phyloP scores from a whole-genome alignment of 64 coral and sea anemone species.

The Anthopleura sola region DNA sequence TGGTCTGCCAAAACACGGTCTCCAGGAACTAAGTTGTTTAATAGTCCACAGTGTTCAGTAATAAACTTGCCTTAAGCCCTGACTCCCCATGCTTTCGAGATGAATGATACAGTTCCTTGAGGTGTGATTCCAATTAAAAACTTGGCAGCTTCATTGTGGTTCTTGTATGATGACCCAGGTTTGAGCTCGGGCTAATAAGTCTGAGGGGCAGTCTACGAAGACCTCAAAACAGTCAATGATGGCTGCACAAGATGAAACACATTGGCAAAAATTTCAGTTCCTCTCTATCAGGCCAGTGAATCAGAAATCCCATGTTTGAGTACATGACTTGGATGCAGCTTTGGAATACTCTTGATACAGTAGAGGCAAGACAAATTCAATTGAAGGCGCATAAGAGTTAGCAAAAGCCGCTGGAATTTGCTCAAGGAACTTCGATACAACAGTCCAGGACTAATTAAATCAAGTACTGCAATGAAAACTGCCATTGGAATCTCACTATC shows the following conservation, averaged over 20 bases:
- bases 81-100: constrained; percentile 32
- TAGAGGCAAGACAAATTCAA: constrained; percentile 16
- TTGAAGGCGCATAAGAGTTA: constrained; percentile 36
- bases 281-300: constrained; percentile 43
- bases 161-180: constrained; percentile 32
- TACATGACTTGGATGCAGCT: constrained; percentile 18
- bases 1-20: constrained; percentile 27
- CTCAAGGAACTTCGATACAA: neutral
- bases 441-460: neutral
- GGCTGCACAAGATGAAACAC: constrained; percentile 22
- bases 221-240: constrained; percentile 55
- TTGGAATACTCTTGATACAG: constrained; percentile 20
- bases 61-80: constrained; percentile 20
- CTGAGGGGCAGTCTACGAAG: constrained; percentile 20
- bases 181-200: constrained; percentile 24
- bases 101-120: constrained; percentile 30
- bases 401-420: constrained; percentile 54
- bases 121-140: constrained; percentile 33
- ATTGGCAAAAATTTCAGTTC: constrained; percentile 27
- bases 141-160: constrained; percentile 26
- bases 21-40: constrained; percentile 34
- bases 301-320: constrained; percentile 12
- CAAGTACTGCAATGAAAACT: constrained; percentile 43
- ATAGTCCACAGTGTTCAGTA: constrained; percentile 27
- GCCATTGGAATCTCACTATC: constrained; percentile 10